phyloP scores from a whole-genome alignment of 2,888 invertebrate species.

The Congeria kusceri region DNA sequence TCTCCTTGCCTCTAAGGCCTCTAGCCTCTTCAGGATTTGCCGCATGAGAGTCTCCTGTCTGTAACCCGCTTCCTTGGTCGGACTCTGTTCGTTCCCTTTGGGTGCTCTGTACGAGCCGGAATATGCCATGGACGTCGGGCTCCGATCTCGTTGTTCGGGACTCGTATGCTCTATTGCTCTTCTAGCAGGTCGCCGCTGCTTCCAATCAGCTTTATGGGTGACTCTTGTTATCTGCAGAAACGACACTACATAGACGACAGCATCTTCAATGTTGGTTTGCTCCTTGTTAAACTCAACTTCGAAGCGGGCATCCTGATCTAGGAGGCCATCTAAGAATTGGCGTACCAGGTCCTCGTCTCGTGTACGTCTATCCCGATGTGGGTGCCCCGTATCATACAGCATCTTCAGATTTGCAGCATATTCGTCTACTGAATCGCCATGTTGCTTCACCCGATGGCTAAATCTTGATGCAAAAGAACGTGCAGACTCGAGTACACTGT shows the following conservation, averaged over 20 bases:
- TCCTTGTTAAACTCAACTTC: slow-evolving; percentile 14
- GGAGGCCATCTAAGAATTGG: slow-evolving; percentile 4
- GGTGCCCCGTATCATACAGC: slow-evolving; percentile 9
- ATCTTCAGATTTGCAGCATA: slow-evolving; percentile 5
- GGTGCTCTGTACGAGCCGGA: not conserved
- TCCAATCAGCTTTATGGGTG: not conserved
- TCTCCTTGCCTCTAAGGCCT: not conserved
- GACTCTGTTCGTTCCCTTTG: not conserved
- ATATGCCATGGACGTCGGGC: not conserved
- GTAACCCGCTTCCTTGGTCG: not conserved
- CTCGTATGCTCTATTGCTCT: not conserved
- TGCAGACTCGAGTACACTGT: slow-evolving; percentile 10
- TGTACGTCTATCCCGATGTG: not conserved
- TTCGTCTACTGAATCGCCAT: not conserved
- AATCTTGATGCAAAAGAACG: not conserved
- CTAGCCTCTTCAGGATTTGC: not conserved
- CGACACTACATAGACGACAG: slow-evolving; percentile 8
- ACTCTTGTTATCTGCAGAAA: slow-evolving; percentile 3
- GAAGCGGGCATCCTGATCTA: slow-evolving; percentile 12
- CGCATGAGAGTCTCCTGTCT: not conserved
- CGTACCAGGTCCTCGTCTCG: slow-evolving; percentile 10
- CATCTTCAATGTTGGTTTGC: slow-evolving; percentile 7
- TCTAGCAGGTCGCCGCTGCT: not conserved
- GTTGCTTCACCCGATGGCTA: not conserved
- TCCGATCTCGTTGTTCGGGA: not conserved